phyloP scores from a whole-genome alignment of 2,888 invertebrate genomes.

The Pemphredon lugubris region DNA sequence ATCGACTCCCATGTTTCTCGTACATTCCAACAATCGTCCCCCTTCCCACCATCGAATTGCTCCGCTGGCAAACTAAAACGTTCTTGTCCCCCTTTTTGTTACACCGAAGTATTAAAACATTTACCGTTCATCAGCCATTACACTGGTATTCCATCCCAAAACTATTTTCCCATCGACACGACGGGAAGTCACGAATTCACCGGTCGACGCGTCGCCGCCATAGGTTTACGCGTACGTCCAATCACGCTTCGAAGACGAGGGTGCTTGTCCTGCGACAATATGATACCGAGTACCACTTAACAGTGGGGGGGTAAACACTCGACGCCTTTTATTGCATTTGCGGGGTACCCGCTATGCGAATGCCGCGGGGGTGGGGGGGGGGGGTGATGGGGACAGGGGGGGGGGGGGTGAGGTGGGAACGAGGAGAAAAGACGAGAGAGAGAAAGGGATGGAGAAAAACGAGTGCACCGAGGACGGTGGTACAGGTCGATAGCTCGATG shows the following conservation, averaged over 20 bases:
- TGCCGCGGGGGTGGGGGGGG: constrained; percentile 23
- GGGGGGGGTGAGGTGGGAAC: constrained; percentile 7
- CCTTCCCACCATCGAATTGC: too few relatives aligned
- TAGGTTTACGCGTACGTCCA: constrained; percentile 28
- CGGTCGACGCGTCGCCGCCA: constrained; percentile 3
- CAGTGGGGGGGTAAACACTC: constrained; percentile 67
- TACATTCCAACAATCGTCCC: too few relatives aligned
- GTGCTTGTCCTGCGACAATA: constrained; percentile 68
- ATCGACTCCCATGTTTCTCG: too few relatives aligned
- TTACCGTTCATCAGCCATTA: background rate
- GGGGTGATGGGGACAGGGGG: constrained; percentile 28
- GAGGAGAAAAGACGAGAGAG: background rate
- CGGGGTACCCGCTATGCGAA: constrained; percentile 49
- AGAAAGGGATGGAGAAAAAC: background rate
- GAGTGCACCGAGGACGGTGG: too few relatives aligned
- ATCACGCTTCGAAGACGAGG: constrained; percentile 57
- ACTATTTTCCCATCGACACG: background rate
- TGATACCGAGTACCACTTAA: constrained; percentile 71
- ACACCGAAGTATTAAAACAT: too few relatives aligned
- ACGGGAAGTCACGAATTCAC: constrained; percentile 23
- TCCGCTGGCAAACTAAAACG: too few relatives aligned
- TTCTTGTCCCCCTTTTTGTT: background rate
- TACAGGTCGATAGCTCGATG: constrained; percentile 54
- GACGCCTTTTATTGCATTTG: constrained; percentile 72
- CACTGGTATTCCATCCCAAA: constrained; percentile 7